Evolutionary conservation across 23 tunicate species (phyloP).

Genomic region (Styela clava): DNA sequence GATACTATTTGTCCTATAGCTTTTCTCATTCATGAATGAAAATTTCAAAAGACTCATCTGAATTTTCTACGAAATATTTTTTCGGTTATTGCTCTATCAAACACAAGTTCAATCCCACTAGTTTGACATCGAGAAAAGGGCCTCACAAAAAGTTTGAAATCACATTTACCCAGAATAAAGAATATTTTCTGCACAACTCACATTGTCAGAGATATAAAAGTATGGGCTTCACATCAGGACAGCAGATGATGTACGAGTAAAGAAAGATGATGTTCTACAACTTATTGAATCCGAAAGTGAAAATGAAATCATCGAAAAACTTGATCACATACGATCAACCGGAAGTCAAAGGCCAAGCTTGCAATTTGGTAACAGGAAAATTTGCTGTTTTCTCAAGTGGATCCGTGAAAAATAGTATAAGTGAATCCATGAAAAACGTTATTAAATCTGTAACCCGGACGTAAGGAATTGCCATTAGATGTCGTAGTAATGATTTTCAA

Average conservation of each 20-base stretch:
- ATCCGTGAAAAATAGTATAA: conserved; percentile 13
- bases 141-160: conserved; percentile 16
- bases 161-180: neutral
- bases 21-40: neutral
- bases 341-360: neutral
- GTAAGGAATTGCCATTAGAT: conserved; percentile 22
- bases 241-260: neutral
- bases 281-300: neutral
- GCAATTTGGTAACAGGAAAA: neutral
- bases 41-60: neutral
- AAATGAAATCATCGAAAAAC: conserved; percentile 1
- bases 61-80: conserved; percentile 6
- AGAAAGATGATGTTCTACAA: neutral
- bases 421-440: conserved; percentile 17
- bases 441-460: conserved; percentile 8
- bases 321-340: too few species aligned
- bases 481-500: neutral
- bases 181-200: neutral
- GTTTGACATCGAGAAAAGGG: conserved; percentile 8
- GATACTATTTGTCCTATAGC: neutral
- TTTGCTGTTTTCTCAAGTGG: neutral
- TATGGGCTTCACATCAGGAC: conserved; percentile 5
- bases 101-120: neutral
- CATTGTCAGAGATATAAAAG: neutral
- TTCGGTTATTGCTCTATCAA: conserved; percentile 11